Base-by-base conservation (phyloP, 1,140 invertebrate species). In the Megalopta genalis region DNA sequence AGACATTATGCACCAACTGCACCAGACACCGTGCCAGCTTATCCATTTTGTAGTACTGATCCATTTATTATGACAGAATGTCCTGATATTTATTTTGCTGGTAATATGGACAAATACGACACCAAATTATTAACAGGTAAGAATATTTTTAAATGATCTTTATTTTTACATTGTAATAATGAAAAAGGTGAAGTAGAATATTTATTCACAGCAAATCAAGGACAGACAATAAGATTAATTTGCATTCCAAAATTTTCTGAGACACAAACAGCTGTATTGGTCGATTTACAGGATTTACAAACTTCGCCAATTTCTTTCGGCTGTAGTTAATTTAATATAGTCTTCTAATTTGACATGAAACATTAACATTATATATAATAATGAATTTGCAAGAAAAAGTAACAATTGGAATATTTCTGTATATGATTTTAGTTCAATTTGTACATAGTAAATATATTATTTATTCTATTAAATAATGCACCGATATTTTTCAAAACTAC, bases 1-100 rank as follows among this genome's bases (percentile, higher is more conserved):
- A 95, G 96, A 54, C 98, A 99, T 91, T 88, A 98, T 16, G 96
- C 97, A n/a, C 98, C 98, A 3, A 99, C 98, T 12, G 95, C 97
- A 65, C 98, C 98, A 10, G 98, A 99, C 90, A 98, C 98, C 9
- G 93, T 99, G 39, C 95, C 96, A 25, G 97, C 96, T 89, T 98
- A 97, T 91, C 98, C 98, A 9, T 98, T 95, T 90, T 94, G 95
- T 84, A 94, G 96, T 65, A 95, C 94, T 66, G 98, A 99, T 94
- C 98, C 98, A 2, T 98, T 99, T 88, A 95, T 98, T 72, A 94
- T 99, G 49, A 94, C 95, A 42, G 94, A 96, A 78, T 97, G 96
- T 89, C 98, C 98, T 2, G 96, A 99, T 91, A 93, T 99, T 57
- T 97, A 97, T 90, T 99, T 99, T 93, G 95, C 95, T 90, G 98